Conservation (phyloP, 2,113 vertebrate genomes). For the Varanus komodoensis region DNA sequence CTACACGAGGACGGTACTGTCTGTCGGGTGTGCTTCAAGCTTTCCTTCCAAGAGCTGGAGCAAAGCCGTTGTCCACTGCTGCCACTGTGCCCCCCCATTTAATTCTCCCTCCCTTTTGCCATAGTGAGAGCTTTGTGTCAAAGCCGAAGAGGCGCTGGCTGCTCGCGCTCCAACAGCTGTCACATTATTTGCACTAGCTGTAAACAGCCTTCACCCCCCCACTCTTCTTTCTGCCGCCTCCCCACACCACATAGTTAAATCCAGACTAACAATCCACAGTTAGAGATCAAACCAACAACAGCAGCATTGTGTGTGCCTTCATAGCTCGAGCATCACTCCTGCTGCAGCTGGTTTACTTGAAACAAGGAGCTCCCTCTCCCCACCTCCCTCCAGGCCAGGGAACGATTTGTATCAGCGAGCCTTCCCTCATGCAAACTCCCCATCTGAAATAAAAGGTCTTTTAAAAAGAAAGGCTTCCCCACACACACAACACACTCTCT, state of each 20-base stretch:
- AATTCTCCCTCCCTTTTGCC: slow-evolving; percentile 46
- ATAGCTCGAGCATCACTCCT: slow-evolving; percentile 82
- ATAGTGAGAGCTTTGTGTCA: slow-evolving; percentile 79
- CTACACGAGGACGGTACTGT: not conserved
- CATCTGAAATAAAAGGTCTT: not conserved
- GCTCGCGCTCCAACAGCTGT: slow-evolving; percentile 87
- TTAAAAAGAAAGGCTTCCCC: not conserved
- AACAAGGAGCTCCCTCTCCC: slow-evolving; percentile 77
- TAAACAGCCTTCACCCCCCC: slow-evolving; percentile 85
- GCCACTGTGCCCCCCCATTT: not conserved
- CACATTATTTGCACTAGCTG: slow-evolving; percentile 91
- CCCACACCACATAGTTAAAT: slow-evolving; percentile 86
- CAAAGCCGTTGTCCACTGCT: slow-evolving; percentile 1
- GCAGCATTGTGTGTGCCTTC: slow-evolving; percentile 89
- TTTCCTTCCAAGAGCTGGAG: slow-evolving; percentile 15
- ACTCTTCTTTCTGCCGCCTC: slow-evolving; percentile 80
- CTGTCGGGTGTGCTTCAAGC: not conserved
- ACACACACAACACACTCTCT: too few relatives aligned
- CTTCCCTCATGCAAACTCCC: slow-evolving; percentile 46
- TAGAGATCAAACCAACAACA: slow-evolving; percentile 90
- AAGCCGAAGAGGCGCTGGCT: slow-evolving; percentile 75
- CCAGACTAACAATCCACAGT: slow-evolving; percentile 87
- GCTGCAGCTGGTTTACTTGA: slow-evolving; percentile 86
- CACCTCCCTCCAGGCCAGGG: slow-evolving; percentile 35
- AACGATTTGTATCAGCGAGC: slow-evolving; percentile 54